Evolutionary conservation across 2,888 invertebrate genomes (phyloP), one percentile per base, ranked within the genome.

Genomic region (Panzeria rudis): DNA sequence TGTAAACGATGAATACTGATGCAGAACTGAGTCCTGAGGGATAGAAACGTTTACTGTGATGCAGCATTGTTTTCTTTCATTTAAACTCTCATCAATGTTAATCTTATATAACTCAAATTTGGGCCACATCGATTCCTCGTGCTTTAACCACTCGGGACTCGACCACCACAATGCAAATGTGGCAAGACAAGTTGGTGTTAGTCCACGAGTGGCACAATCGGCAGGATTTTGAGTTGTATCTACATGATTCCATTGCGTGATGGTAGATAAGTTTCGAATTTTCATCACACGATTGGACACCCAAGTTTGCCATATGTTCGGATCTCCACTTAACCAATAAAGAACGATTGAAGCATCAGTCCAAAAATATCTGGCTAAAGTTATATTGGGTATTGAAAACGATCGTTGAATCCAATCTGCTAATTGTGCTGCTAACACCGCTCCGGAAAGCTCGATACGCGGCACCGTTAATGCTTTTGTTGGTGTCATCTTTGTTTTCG

Each of bases 141-240:
- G 5, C 17, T 47, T 47, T 47, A 47, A 47, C 47, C 17, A 47
- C 17, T 47, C 47, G 47, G 17, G 47, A 17, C 47, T 17, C 47
- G 47, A 47, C 47, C 47, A 47, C 47, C 47, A 47, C 8, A 47
- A 47, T 17, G 17, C 47, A 47, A 47, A 47, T 47, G 47, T 47
- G 47, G 47, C 47, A 47, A 17, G 47, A 47, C 4, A 17, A 47
- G 47, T 47, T 47, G 3, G 47, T 47, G 47, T 47, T 47, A 47
- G n/a, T 47, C 44, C 44, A 44, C 44, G 44, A 44, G 44, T 44
- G 44, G 44, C 44, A 44, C 44, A 44, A n/a, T 44, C 44, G 44
- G 44, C 44, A 44, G 44, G 44, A 44, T 44, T 44, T 15, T 44
- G 44, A 15, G 2, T 44, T 44, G 44, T 44, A n/a, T 44, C 44